Base-by-base conservation (phyloP, 2,797 vertebrate species). In the Dendrocincla fuliginosa region DNA sequence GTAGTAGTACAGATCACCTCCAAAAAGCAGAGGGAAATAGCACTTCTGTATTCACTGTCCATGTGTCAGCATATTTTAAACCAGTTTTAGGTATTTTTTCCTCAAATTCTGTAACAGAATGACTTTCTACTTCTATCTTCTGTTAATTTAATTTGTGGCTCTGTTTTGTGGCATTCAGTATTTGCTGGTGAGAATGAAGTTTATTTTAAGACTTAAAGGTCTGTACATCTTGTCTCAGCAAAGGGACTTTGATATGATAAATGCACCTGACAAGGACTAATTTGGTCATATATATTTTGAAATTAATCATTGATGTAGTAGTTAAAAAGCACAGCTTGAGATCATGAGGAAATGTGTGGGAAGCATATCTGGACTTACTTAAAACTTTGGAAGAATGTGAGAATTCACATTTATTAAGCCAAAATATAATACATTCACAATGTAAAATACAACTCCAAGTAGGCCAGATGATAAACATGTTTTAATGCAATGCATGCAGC, bases 361-460 rank as follows among this genome's bases (percentile, higher is more conserved):
- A 94, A 94, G 59, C 5, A 1, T 95, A 91, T 88, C 89, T 94
- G 91, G 94, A 88, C 65, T 91, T 90, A 81, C 59, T 85, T 96
- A 95, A 70, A 93, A 91, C 67, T 88, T 86, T 63, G 87, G 87
- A 94, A 91, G 89, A 88, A 93, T 82, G 94, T 91, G 91, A 95
- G 73, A 95, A 94, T 90, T 92, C 91, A 73, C 20, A 3, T 95
- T 97, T 95, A 88, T 93, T 94, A 93, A 93, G 92, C 89, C 92
- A 96, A 94, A 97, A 93, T 88, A 79, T 83, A 94, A 95, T 91
- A 96, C 87, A 92, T 76, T 94, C 59, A 42, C 80, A 76, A 95
- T 94, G 85, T 90, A 93, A 93, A 89, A 84, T 93, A 92, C 59
- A 86, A 67, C 61, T 95, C 91, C 92, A 96, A 84, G 41, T 78